Evolutionary conservation across 2,113 vertebrate species (phyloP), one percentile per base, ranked within the genome.

Genomic region (Corydoras sp.): DNA sequence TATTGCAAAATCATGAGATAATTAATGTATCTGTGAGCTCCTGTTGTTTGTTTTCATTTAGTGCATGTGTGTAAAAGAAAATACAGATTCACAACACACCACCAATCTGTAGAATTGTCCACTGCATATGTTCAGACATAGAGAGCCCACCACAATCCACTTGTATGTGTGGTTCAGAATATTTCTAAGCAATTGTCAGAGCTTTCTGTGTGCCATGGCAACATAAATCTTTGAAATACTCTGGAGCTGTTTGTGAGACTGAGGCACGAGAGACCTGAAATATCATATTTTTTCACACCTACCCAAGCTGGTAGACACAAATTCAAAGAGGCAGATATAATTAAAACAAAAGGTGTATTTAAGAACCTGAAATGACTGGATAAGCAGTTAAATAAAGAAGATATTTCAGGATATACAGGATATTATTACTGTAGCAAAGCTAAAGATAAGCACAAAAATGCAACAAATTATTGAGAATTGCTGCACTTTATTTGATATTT

Each of bases 121-220:
- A 62, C 65, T 75, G 68, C 74, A 75, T 75, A 76, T 77, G 69
- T 65, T 59, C 55, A 62, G 31, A 59, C 24, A 63, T 4, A 60
- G 61, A 30, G 51, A 35, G 60, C 68, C 4, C 43, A 48, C 43
- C 24, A 58, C 66, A 31, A 43, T 43, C 35, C 35, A 4, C 35
- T 43, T 43, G 35, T 43, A 43, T 43, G 35, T 43, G 35, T 43
- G 35, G 35, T 43, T 43, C 35, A 43, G 35, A 43, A 43, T 43
- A 4, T 43, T 43, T 43, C 35, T 43, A 43, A 43, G 35, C 1
- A 43, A 43, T 43, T 43, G 35, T 43, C 35, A 43, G 35, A 43
- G 10, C 48, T 73, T 63, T 53, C 50, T 58, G 55, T 14, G 66
- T 72, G 32, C 53, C 71, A 70, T 73, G 55, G 71, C 71, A 77